A percentile compares a stretch with the other conserved stretches of the same genome.
Conservation (phyloP, 2,113 vertebrate species). For the Peucedramus taeniatus region DNA sequence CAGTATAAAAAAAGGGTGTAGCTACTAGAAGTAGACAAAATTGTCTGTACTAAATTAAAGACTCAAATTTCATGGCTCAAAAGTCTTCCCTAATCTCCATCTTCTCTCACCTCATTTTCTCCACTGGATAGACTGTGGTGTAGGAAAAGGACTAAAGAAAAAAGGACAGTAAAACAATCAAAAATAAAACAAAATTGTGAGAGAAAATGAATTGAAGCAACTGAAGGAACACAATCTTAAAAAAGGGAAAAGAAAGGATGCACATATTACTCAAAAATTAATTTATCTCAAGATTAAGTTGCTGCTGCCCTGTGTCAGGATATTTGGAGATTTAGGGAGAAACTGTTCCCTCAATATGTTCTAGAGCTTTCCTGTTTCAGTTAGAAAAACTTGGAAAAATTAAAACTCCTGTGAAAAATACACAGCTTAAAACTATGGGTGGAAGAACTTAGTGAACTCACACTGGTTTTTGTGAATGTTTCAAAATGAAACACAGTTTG, state of each 20-base stretch:
- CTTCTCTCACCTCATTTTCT: not conserved
- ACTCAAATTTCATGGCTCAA: not conserved
- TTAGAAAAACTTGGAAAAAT: not conserved
- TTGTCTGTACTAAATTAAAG: not conserved
- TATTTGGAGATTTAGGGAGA: not conserved
- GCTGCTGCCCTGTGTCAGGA: not conserved
- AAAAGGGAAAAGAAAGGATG: not conserved
- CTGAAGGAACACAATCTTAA: not conserved
- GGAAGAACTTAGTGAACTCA: not conserved
- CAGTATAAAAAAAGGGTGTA: not conserved
- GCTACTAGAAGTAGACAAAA: not conserved
- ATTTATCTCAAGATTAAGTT: not conserved
- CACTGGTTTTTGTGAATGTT: not conserved
- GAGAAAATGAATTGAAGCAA: not conserved
- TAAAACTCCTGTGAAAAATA: not conserved
- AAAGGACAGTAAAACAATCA: not conserved
- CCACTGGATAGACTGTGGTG: not conserved
- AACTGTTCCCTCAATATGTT: not conserved
- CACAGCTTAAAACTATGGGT: not conserved
- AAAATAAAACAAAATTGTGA: not conserved
- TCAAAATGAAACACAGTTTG: slow-evolving; percentile 6
- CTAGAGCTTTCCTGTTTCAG: not conserved
- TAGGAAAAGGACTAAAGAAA: not conserved
- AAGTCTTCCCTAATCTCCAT: not conserved
- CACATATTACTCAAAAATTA: not conserved